Evolutionary conservation across 2,888 invertebrate genomes (phyloP), one percentile per base, ranked within the genome.

Genomic region (Diarsia rubi): DNA sequence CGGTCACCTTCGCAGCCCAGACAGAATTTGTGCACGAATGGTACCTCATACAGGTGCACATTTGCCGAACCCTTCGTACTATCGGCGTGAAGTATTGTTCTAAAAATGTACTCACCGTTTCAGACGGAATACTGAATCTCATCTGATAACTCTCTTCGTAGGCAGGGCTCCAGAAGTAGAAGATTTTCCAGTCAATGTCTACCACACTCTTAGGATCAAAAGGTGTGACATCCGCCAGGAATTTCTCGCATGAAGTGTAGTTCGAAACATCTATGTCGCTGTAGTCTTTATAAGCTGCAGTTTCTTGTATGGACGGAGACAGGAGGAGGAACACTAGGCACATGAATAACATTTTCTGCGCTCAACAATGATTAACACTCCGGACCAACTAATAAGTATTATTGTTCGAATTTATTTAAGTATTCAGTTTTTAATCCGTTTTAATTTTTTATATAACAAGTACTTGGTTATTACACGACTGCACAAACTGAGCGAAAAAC

Each of bases 151-250:
- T 89, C 1, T 86, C 79, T 42, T 93, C 92, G 3, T 78, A 79
- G 0, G 88, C 81, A 37, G 84, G 80, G 65, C 87, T 91, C 94
- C 94, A 95, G 52, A 91, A 92, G 78, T 91, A 95, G 65, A 94
- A 94, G 47, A 93, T 92, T 72, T 89, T 91, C 95, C 95, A 95
- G 47, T 94, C 92, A 0, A 92, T 81, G 60, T 93, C 90, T 0
- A 94, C 2, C 0, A 95, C 78, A 11, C 82, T 88, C 1, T 74
- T 79, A 0, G 84, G 72, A 52, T 94, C 89, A 52, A 93, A 91
- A 0, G 83, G 8, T 37, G 37, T 89, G 0, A 84, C 86, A 57
- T 92, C 90, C 3, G 80, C 83, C 0, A 94, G 62, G 52, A 95
- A 94, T 24, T 92, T 86, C 3, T 93, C 91, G 72, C 95, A 95